Conservation (phyloP, 2,888 invertebrate species). For the Meghimatium bilineatum region DNA sequence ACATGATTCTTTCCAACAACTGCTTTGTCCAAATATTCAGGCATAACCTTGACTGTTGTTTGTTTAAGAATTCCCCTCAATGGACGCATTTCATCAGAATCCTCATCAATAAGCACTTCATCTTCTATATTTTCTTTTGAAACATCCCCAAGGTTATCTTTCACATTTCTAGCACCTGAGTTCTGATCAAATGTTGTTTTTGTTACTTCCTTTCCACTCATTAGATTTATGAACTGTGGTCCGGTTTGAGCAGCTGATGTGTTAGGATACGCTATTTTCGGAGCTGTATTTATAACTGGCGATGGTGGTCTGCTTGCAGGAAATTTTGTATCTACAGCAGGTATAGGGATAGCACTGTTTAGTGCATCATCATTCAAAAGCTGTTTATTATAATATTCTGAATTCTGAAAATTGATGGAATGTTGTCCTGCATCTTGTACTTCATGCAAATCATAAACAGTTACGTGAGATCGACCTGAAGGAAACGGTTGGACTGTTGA, state of each 20-base stretch:
- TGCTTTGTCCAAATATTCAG: neutral
- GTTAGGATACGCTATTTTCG: no score
- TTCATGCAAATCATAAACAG: no score
- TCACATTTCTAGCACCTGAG: neutral
- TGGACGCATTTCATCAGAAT: conserved; percentile 30
- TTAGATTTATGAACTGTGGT: neutral
- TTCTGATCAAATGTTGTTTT: neutral
- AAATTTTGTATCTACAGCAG: conserved; percentile 49
- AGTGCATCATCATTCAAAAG: neutral
- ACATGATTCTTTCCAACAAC: neutral
- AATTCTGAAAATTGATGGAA: neutral
- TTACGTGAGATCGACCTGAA: neutral
- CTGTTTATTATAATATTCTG: neutral
- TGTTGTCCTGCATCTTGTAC: neutral
- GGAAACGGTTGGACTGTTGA: neutral
- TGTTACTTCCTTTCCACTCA: neutral
- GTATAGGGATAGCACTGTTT: conserved; percentile 47
- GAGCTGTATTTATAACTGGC: conserved; percentile 9
- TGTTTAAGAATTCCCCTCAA: conserved; percentile 47
- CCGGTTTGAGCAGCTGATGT: neutral
- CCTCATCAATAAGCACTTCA: neutral
- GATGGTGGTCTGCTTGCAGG: conserved; percentile 34
- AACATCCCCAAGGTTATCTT: neutral
- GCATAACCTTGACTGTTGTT: neutral
- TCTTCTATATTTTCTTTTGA: neutral